These are phyloP conservation scores for Lathamus discolor DNA, from an alignment of 2,113 vertebrate species.

Conservation along the genomic window DNA sequence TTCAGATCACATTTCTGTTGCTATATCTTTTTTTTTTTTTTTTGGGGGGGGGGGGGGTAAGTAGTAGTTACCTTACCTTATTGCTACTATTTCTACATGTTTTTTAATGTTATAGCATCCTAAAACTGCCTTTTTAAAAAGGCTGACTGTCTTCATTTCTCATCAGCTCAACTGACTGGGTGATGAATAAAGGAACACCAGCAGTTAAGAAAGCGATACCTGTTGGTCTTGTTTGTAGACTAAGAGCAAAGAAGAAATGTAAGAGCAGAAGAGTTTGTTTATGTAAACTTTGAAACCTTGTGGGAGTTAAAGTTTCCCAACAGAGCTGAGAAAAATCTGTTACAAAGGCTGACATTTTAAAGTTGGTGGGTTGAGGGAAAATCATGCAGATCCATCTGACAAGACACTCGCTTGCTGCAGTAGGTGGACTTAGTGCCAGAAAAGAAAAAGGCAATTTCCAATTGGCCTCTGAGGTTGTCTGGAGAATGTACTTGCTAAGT, in stretches of 20 bases:
- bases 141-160: neutral
- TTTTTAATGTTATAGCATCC: neutral
- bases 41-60: no score
- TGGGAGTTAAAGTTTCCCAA: conserved; percentile 58
- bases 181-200: neutral
- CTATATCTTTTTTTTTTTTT: neutral
- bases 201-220: neutral
- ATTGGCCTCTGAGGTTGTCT: neutral
- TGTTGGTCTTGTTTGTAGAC: neutral
- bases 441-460: neutral
- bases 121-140: neutral
- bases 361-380: conserved; percentile 1
- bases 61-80: neutral
- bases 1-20: neutral
- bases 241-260: conserved; percentile 3
- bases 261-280: conserved; percentile 38
- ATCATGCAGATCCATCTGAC: conserved; percentile 23
- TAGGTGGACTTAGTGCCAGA: neutral
- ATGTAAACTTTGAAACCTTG: neutral
- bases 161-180: neutral
- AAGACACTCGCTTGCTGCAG: neutral
- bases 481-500: neutral
- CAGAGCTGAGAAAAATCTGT: conserved; percentile 42
- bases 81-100: neutral
- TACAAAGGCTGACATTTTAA: conserved; percentile 49